Base-by-base conservation (phyloP, 2,888 invertebrate genomes). In the Caenorhabditis imperialis region DNA sequence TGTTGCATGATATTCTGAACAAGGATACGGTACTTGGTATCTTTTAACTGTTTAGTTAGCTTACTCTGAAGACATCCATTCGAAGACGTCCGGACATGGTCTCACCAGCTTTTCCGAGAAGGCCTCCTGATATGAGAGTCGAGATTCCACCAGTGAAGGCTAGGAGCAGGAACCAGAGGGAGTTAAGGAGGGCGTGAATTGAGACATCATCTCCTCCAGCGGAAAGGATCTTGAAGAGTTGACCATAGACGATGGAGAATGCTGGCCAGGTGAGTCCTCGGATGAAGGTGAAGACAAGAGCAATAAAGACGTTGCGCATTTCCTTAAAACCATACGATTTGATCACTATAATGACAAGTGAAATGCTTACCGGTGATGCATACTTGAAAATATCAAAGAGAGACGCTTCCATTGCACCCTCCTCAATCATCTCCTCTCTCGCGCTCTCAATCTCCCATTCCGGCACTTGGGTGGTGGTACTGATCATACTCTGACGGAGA, bases 1-100 rank as follows among this genome's bases (percentile, higher is more conserved):
- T 86, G 82, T 27, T 73, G 74, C 44, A 90, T 69, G 45, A 90
- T 88, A 62, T 88, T 89, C 65, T 84, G 75, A 65, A 89, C 88
- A n/a, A n/a, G n/a, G n/a, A n/a, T n/a, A n/a, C n/a, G n/a, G n/a
- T n/a, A n/a, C n/a, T n/a, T n/a, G n/a, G n/a, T n/a, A n/a, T n/a
- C n/a, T n/a, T n/a, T n/a, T n/a, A n/a, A n/a, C n/a, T n/a, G n/a
- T n/a, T n/a, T n/a, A n/a, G n/a, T n/a, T n/a, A 20, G 18, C 60
- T 12, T 33, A 78, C 82, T 61, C 71, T 77, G 57, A 81, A 82
- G 4, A 89, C 88, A 67, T 86, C 78, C 22, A 88, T 77, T 42
- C 90, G 84, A 30, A 84, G 62, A 12, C 84, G 51, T 3, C 75
- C 70, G n/a, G 80, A 79, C 75, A 84, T 73, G 14, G 69, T 77